phyloP scores from a whole-genome alignment of 2,888 invertebrate genomes.

The Mylabris sibirica region DNA sequence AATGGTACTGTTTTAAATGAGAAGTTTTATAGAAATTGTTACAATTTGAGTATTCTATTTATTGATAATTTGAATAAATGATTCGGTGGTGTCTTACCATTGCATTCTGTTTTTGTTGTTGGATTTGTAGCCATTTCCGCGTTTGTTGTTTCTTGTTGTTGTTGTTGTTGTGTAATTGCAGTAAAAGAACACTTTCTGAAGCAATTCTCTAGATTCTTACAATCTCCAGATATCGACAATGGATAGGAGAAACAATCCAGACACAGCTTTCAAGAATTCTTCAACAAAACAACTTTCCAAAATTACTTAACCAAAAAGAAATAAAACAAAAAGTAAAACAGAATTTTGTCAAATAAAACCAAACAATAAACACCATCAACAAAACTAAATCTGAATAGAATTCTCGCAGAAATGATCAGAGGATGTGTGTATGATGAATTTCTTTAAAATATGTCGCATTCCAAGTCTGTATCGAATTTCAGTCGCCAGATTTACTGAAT shows the following conservation, averaged over 20 bases:
- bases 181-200: slow-evolving; percentile 40
- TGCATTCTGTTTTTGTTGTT: slow-evolving; percentile 39
- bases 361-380: slow-evolving; percentile 2
- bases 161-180: slow-evolving; percentile 29
- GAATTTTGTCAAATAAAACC: slow-evolving; percentile 20
- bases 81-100: slow-evolving; percentile 34
- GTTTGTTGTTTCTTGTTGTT: too few relatives aligned
- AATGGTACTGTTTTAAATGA: too few relatives aligned
- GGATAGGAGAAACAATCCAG: slow-evolving; percentile 34
- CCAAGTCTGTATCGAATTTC: slow-evolving; percentile 72
- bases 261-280: slow-evolving; percentile 27
- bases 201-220: slow-evolving; percentile 32
- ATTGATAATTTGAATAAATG: too few relatives aligned
- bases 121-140: slow-evolving; percentile 40
- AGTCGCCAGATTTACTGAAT: slow-evolving; percentile 65
- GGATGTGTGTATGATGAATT: slow-evolving; percentile 78
- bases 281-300: background rate
- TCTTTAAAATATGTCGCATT: slow-evolving; percentile 79
- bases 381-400: slow-evolving; percentile 33
- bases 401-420: slow-evolving; percentile 79
- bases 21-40: too few relatives aligned
- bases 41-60: too few relatives aligned
- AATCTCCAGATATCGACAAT: slow-evolving; percentile 16
- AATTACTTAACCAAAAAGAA: slow-evolving; percentile 16
- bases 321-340: slow-evolving; percentile 14